These are phyloP conservation scores for Prunella himalayana DNA, from an alignment of 2,113 vertebrate genomes.

Conservation along the genomic window DNA sequence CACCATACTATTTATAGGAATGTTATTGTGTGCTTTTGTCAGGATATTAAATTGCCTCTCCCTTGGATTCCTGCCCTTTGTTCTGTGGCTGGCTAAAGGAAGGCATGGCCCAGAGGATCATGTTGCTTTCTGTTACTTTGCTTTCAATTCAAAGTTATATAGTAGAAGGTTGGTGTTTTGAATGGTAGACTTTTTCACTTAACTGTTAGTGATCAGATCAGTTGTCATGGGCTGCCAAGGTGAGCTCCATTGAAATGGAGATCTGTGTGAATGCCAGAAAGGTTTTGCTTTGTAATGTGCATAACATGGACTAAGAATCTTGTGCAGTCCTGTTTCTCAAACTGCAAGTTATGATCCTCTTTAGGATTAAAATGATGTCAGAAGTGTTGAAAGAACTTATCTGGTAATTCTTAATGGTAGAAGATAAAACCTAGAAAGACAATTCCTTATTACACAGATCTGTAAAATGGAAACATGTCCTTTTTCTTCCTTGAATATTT, in stretches of 20 bases:
- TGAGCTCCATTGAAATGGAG: not conserved
- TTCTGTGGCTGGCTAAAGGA: not conserved
- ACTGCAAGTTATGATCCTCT: not conserved
- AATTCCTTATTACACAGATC: not conserved
- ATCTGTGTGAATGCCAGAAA: not conserved
- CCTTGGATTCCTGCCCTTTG: not conserved
- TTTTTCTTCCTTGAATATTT: not conserved
- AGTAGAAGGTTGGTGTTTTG: not conserved
- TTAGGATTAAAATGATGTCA: not conserved
- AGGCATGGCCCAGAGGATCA: not conserved
- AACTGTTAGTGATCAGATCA: not conserved
- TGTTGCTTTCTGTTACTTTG: not conserved
- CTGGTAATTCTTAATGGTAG: not conserved
- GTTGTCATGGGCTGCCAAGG: not conserved
- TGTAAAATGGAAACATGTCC: not conserved
- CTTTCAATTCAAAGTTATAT: not conserved
- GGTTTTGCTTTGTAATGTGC: not conserved
- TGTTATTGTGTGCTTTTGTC: not conserved
- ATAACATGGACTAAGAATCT: not conserved
- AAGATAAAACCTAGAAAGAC: not conserved
- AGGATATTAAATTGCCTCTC: not conserved
- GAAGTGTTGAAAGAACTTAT: not conserved
- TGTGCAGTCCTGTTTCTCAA: not conserved
- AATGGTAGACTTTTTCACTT: not conserved
- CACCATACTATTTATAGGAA: not conserved